Conservation (phyloP, 2,888 invertebrate genomes). For the Notodonta dromedarius region DNA sequence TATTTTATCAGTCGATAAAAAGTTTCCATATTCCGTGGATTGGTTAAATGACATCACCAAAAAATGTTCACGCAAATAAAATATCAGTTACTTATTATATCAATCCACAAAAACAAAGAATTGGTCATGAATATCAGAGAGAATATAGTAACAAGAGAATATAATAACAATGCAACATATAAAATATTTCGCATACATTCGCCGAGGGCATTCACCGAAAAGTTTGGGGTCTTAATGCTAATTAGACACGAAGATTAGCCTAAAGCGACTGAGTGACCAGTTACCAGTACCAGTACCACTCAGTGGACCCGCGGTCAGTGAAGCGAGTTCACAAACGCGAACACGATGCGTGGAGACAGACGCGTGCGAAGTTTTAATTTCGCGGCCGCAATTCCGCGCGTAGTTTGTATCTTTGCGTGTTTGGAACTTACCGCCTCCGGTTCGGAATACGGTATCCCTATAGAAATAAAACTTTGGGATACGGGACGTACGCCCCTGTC, state of each 20-base stretch:
- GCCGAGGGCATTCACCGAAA: slow-evolving; percentile 78
- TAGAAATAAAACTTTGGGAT: slow-evolving; percentile 78
- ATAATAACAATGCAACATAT: slow-evolving; percentile 35
- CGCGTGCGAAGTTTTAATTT: slow-evolving; percentile 49
- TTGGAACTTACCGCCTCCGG: slow-evolving; percentile 36
- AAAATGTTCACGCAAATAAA: neutral
- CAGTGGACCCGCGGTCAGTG: slow-evolving; percentile 51
- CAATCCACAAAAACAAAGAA: slow-evolving; percentile 6
- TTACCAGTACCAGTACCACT: slow-evolving; percentile 28
- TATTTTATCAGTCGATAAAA: too few relatives aligned
- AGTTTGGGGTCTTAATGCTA: slow-evolving; percentile 65
- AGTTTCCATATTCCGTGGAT: neutral
- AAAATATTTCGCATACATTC: slow-evolving; percentile 43
- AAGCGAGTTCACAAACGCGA: slow-evolving; percentile 67
- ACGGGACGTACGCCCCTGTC: slow-evolving; percentile 85
- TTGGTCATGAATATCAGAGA: slow-evolving; percentile 24
- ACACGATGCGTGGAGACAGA: slow-evolving; percentile 67
- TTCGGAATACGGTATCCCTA: slow-evolving; percentile 66
- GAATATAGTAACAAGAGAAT: too few relatives aligned
- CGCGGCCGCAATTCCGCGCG: slow-evolving; percentile 32
- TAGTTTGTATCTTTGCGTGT: slow-evolving; percentile 45
- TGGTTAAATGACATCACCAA: neutral
- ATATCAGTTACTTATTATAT: neutral
- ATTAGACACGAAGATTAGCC: slow-evolving; percentile 71
- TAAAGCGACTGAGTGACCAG: slow-evolving; percentile 39